Evolutionary conservation across 2,888 invertebrate genomes (phyloP).

Genomic region (Pediacus dermestoides): DNA sequence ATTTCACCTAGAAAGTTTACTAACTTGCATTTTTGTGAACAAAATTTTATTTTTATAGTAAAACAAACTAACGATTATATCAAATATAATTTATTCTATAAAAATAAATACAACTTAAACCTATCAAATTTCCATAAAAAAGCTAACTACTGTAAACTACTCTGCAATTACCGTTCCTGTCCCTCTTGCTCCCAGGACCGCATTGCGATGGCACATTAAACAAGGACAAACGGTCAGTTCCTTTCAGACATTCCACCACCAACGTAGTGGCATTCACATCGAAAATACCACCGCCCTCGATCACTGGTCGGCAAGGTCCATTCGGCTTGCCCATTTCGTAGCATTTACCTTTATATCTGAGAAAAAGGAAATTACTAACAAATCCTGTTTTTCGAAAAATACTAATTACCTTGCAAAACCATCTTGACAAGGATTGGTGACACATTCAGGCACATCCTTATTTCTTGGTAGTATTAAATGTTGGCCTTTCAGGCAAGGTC

Average conservation of each 20-base stretch:
- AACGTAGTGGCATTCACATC: constrained; percentile 61
- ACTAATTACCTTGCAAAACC: constrained; percentile 48
- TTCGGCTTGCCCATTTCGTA: constrained; percentile 46
- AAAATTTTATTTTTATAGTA: background rate
- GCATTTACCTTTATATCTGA: constrained; percentile 51
- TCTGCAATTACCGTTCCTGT: constrained; percentile 32
- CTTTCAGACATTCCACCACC: constrained; percentile 55
- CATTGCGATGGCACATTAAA: constrained; percentile 31
- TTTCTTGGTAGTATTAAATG: constrained; percentile 56
- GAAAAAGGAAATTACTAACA: too few species aligned
- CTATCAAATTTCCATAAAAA: too few species aligned
- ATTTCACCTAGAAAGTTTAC: too few species aligned
- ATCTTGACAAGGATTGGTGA: constrained; percentile 61
- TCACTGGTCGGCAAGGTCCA: constrained; percentile 50
- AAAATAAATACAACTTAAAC: too few species aligned
- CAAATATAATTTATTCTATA: too few species aligned
- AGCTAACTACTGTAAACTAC: constrained; percentile 18
- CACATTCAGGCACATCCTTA: constrained; percentile 58
- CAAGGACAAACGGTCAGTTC: constrained; percentile 34
- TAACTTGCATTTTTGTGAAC: too few species aligned
- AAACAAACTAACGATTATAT: too few species aligned
- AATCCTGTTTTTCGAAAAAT: background rate
- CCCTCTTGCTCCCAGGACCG: constrained; percentile 39
- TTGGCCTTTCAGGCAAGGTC: constrained; percentile 58
- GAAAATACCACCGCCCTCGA: constrained; percentile 51